phyloP scores from a whole-genome alignment of 2,113 vertebrate species.

The Apteryx owenii region DNA sequence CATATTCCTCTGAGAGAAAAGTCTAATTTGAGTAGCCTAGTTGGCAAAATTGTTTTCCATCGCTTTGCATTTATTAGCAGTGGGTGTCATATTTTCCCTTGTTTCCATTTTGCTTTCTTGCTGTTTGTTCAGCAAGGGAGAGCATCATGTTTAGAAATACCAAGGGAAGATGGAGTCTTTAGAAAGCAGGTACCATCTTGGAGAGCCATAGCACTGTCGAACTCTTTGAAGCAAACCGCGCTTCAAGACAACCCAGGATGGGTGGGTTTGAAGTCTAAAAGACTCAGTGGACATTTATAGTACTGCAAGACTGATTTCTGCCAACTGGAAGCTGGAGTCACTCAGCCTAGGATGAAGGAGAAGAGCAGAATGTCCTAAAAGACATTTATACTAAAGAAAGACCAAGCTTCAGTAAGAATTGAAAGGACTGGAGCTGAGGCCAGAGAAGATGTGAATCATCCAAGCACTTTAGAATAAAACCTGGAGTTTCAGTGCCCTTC shows the following conservation, averaged over 20 bases:
- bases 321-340: background rate
- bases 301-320: background rate
- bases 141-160: constrained; percentile 25
- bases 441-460: background rate
- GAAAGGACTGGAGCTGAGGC: background rate
- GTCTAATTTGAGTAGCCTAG: constrained; percentile 73
- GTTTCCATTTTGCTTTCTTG: constrained; percentile 24
- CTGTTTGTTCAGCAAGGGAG: constrained; percentile 39
- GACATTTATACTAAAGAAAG: background rate
- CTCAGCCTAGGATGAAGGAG: background rate
- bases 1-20: constrained; percentile 69
- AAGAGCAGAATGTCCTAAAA: background rate
- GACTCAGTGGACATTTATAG: background rate
- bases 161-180: background rate
- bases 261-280: background rate
- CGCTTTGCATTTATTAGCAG: constrained; percentile 66
- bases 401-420: background rate
- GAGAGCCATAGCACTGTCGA: background rate
- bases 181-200: background rate
- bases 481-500: background rate
- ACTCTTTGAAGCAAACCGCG: background rate
- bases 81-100: constrained; percentile 64
- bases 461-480: background rate
- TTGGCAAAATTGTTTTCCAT: constrained; percentile 76
- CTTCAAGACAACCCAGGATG: background rate